Evolutionary conservation across 30 jellyfish, hydroid and myxozoan genomes (phyloP).

Genomic region (Turritopsis rubra): DNA sequence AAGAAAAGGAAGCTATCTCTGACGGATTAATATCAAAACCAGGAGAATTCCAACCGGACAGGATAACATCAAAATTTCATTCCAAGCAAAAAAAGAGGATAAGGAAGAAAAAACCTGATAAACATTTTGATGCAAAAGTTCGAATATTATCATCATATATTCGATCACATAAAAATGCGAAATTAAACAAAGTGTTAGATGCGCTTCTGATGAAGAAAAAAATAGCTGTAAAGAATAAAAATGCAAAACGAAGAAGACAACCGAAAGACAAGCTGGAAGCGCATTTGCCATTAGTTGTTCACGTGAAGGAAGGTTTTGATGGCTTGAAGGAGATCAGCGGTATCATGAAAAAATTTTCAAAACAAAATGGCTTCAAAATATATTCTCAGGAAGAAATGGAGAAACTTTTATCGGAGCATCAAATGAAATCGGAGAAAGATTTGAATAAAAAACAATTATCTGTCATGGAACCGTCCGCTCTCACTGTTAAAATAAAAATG

Average conservation of each 20-base stretch:
- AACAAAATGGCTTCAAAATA: background rate
- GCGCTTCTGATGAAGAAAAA: background rate
- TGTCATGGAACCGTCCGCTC: background rate
- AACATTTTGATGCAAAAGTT: background rate
- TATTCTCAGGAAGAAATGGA: background rate
- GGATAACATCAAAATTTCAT: no score
- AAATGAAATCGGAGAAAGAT: background rate
- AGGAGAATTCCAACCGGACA: background rate
- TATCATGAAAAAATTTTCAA: background rate
- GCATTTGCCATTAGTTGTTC: background rate
- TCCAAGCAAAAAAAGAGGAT: background rate
- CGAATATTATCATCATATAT: background rate
- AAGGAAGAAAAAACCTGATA: background rate
- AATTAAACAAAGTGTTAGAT: background rate
- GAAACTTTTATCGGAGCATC: background rate
- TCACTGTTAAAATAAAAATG: background rate
- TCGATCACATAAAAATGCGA: slow-evolving; percentile 1
- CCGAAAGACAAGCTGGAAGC: background rate
- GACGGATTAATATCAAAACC: background rate
- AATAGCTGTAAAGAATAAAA: background rate
- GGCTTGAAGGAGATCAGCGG: background rate
- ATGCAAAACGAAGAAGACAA: background rate
- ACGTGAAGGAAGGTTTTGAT: background rate
- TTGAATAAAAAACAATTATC: background rate
- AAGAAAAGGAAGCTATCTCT: background rate